A percentile compares a stretch with the other conserved stretches of the same genome.
Conservation (phyloP, 2,113 vertebrate genomes). For the Baryphthengus martii region DNA sequence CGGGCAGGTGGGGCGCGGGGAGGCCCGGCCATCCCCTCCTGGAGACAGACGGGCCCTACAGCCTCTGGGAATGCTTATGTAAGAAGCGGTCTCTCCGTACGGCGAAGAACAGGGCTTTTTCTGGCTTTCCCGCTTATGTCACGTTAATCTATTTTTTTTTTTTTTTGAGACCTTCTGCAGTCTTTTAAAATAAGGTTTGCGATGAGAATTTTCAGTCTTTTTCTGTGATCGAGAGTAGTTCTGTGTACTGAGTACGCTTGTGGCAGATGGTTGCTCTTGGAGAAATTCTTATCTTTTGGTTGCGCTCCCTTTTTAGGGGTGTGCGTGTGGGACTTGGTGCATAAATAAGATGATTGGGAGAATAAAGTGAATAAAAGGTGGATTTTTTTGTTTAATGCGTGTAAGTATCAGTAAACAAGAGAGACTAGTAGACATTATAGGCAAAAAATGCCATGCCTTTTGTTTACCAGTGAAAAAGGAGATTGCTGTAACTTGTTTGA, state of each 20-base stretch:
- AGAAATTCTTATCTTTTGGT: neutral
- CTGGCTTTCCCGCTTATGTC: neutral
- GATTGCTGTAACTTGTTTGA: neutral
- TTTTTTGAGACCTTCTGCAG: neutral
- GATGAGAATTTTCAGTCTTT: neutral
- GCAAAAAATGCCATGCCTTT: neutral
- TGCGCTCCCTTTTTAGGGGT: neutral
- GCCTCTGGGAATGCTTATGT: slow-evolving; percentile 50
- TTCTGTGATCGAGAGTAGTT: neutral
- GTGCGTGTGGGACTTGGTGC: neutral
- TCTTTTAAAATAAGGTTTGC: neutral
- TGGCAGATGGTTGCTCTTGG: neutral
- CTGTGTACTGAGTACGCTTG: neutral
- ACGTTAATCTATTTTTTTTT: neutral
- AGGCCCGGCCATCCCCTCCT: neutral
- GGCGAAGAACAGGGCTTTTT: neutral
- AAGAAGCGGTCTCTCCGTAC: neutral
- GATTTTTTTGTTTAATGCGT: neutral
- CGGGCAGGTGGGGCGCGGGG: neutral
- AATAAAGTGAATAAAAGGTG: neutral
- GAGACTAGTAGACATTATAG: neutral
- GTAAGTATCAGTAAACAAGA: neutral
- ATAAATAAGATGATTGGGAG: neutral
- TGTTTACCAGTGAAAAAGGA: neutral
- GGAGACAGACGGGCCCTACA: slow-evolving; percentile 26